Conservation (phyloP, 2,113 vertebrate genomes). For the Oreotrochilus melanogaster region DNA sequence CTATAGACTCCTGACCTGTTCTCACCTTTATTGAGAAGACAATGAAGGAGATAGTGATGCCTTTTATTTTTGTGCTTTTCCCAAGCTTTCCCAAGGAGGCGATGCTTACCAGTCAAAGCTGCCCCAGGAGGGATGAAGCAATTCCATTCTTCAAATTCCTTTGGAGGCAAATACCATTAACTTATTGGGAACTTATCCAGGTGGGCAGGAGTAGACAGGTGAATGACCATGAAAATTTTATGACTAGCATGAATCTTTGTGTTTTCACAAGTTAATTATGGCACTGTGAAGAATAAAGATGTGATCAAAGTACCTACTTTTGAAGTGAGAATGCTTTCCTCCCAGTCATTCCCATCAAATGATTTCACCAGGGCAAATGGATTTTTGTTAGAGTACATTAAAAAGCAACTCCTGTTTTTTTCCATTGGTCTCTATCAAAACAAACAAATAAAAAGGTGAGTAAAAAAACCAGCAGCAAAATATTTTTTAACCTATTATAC, state of each 20-base stretch:
- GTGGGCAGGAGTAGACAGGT: background rate
- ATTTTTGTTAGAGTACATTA: background rate
- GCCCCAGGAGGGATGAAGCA: background rate
- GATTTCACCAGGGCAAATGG: background rate
- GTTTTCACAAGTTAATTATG: background rate
- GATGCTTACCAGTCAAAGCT: background rate
- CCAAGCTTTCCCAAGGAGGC: background rate
- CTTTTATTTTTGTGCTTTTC: accelerated
- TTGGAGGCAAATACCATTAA: background rate
- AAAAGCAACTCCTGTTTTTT: background rate
- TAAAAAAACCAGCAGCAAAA: background rate
- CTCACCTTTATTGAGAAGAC: background rate
- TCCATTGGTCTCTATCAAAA: background rate
- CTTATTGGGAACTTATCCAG: background rate
- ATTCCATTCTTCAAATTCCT: background rate
- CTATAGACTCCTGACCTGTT: background rate
- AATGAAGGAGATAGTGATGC: background rate
- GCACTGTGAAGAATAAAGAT: background rate
- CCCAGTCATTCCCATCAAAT: background rate
- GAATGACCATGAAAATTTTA: background rate
- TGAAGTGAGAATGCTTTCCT: background rate
- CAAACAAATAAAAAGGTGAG: background rate
- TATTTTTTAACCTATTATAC: background rate
- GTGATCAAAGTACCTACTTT: background rate
- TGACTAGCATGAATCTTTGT: background rate